phyloP scores from a whole-genome alignment of 2,113 vertebrate genomes.

The Hippocampus barbouri region DNA sequence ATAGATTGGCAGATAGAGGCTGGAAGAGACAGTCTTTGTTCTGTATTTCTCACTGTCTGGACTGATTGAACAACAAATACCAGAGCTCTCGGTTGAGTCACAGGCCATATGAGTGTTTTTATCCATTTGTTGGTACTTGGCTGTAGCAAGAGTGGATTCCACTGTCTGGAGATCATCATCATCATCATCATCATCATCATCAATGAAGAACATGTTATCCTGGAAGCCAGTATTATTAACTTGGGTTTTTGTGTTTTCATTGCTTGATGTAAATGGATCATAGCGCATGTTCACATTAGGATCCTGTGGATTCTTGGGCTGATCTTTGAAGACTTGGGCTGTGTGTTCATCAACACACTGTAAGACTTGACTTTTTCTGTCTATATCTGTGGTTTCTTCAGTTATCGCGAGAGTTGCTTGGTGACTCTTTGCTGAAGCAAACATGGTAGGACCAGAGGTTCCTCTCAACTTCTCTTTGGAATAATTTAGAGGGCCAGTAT shows the following conservation, averaged over 20 bases:
- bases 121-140: conserved; percentile 34
- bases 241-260: conserved; percentile 21
- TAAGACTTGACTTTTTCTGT: conserved; percentile 17
- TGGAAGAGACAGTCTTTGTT: conserved; percentile 15
- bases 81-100: conserved; percentile 48
- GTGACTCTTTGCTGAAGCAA: conserved; percentile 5
- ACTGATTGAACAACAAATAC: conserved; percentile 15
- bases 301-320: conserved; percentile 15
- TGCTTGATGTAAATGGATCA: conserved; percentile 21
- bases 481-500: conserved; percentile 16
- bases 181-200: conserved; percentile 34
- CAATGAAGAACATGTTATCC: conserved; percentile 54
- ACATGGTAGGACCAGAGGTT: conserved; percentile 6
- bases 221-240: conserved; percentile 3
- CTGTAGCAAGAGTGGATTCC: conserved; percentile 15
- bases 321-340: conserved; percentile 19
- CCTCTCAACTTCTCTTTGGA: conserved; percentile 14
- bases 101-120: conserved; percentile 30
- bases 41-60: conserved; percentile 19
- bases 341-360: conserved; percentile 23
- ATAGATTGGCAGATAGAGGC: conserved; percentile 14
- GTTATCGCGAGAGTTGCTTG: conserved; percentile 28
- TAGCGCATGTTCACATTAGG: conserved; percentile 17
- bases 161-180: conserved; percentile 10
- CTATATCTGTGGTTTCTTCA: conserved; percentile 42